These are phyloP conservation scores for Brienomyrus brachyistius DNA, from an alignment of 2,113 vertebrate species.

Conservation along the genomic window DNA sequence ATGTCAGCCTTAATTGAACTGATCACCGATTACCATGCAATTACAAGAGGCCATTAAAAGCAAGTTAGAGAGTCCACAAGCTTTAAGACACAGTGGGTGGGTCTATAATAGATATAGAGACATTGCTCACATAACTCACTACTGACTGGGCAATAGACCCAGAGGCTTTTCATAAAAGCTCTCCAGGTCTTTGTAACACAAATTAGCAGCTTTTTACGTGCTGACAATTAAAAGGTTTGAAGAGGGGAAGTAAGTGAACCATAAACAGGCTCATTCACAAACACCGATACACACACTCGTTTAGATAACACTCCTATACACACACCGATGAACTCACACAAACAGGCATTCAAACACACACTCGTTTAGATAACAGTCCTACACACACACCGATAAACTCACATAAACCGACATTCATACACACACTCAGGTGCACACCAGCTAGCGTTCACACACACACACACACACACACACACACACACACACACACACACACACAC, in stretches of 20 bases:
- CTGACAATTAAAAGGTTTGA: not conserved
- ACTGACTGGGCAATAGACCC: not conserved
- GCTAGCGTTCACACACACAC: not conserved
- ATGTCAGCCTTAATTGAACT: not conserved
- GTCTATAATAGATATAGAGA: not conserved
- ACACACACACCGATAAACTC: not conserved
- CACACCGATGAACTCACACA: not conserved
- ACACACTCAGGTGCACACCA: not conserved
- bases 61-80: not conserved
- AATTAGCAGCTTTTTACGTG: not conserved
- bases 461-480: not conserved
- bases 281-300: not conserved
- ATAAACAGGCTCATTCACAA: not conserved
- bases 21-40: not conserved
- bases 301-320: not conserved
- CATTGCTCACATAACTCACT: not conserved
- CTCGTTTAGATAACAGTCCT: not conserved
- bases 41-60: not conserved
- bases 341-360: not conserved
- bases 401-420: not conserved
- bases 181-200: not conserved
- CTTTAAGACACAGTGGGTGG: not conserved
- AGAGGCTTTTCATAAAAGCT: not conserved
- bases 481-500: not conserved
- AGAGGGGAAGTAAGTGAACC: not conserved